phyloP scores from a whole-genome alignment of 2,888 invertebrate genomes.

The Diachrysia chrysitis region DNA sequence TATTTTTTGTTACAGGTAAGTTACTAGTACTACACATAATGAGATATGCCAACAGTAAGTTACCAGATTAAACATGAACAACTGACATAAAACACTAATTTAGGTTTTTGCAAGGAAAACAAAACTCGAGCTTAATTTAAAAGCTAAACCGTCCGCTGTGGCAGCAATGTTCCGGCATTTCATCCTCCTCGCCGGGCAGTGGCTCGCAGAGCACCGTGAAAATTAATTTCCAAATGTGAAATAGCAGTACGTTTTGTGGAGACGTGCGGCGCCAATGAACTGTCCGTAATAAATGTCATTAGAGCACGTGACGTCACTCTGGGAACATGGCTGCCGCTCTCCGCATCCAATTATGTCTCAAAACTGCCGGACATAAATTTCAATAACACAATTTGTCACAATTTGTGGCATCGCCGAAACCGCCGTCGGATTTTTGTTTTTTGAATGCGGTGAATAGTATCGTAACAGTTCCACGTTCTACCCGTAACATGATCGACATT shows the following conservation, averaged over 20 bases:
- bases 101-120: slow-evolving; percentile 33
- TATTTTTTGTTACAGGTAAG: slow-evolving; percentile 63
- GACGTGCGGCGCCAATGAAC: slow-evolving; percentile 81
- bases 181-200: slow-evolving; percentile 40
- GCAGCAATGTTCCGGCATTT: slow-evolving; percentile 38
- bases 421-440: slow-evolving; percentile 72
- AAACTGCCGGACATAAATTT: slow-evolving; percentile 86
- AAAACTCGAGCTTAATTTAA: slow-evolving; percentile 42
- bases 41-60: slow-evolving; percentile 37
- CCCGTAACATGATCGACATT: slow-evolving; percentile 50
- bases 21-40: slow-evolving; percentile 19
- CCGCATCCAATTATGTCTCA: slow-evolving; percentile 84
- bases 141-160: slow-evolving; percentile 49
- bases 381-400: slow-evolving; percentile 86
- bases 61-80: slow-evolving; percentile 36
- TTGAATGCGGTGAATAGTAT: slow-evolving; percentile 68
- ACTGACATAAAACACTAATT: slow-evolving; percentile 46
- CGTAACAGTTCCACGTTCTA: slow-evolving; percentile 55
- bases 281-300: slow-evolving; percentile 85
- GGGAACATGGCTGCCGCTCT: slow-evolving; percentile 78
- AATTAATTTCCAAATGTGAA: slow-evolving; percentile 81
- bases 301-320: slow-evolving; percentile 82
- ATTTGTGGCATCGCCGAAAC: slow-evolving; percentile 76
- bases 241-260: slow-evolving; percentile 71
- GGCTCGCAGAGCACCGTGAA: slow-evolving; percentile 68